These are phyloP conservation scores for Clarias macrocephalus DNA, from an alignment of 2,113 vertebrate genomes.

Conservation along the genomic window DNA sequence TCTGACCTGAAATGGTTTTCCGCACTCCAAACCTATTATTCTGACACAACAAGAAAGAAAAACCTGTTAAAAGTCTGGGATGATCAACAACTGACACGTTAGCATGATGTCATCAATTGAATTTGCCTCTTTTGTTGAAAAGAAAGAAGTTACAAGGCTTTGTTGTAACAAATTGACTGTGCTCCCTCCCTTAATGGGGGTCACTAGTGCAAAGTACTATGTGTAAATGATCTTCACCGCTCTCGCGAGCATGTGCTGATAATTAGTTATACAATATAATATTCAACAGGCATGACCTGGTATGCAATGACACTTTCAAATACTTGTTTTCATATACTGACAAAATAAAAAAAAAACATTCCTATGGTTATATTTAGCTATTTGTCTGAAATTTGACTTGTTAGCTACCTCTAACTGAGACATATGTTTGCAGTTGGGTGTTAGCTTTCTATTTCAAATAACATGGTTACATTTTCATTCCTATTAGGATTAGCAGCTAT, in stretches of 20 bases:
- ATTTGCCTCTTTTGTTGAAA: conserved; percentile 17
- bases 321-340: background rate
- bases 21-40: conserved; percentile 58
- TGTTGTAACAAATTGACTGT: conserved; percentile 63
- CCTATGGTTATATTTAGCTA: conserved; percentile 51
- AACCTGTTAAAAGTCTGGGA: background rate
- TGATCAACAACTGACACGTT: conserved; percentile 5
- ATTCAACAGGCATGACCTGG: background rate
- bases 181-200: conserved; percentile 56
- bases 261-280: background rate
- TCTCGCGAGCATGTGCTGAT: background rate
- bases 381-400: background rate
- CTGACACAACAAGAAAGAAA: conserved; percentile 28
- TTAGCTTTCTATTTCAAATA: background rate
- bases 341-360: background rate
- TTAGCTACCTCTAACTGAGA: background rate
- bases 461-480: background rate
- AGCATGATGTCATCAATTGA: conserved; percentile 20
- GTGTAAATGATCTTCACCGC: conserved; percentile 59
- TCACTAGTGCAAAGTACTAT: conserved; percentile 78
- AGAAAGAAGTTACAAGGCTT: conserved; percentile 47
- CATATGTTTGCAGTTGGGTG: background rate
- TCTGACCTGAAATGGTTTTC: conserved; percentile 68
- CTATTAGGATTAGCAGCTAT: conserved; percentile 1
- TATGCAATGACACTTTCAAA: background rate